phyloP scores from a whole-genome alignment of 2,113 vertebrate species.

The Gallinago undulata region DNA sequence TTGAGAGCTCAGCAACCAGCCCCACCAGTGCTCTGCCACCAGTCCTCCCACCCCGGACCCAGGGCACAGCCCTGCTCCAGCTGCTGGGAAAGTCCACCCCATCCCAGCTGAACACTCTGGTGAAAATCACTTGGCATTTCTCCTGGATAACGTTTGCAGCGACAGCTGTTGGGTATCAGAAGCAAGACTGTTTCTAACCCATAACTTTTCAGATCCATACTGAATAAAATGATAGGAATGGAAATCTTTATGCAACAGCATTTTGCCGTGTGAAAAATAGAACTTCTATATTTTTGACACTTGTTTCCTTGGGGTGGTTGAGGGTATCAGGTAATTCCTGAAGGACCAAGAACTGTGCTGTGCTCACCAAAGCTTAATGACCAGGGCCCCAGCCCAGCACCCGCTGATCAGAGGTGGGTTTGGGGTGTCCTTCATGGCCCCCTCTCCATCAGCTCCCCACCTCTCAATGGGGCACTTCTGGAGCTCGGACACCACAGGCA shows the following conservation, averaged over 20 bases:
- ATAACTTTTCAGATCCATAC: background rate
- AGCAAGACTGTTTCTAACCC: background rate
- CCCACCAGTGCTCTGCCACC: background rate
- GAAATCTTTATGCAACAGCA: background rate
- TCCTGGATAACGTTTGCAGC: background rate
- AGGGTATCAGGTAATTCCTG: too few species aligned
- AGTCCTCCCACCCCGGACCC: background rate
- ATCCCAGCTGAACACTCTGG: background rate
- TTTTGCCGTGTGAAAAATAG: background rate
- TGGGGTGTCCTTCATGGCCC: background rate
- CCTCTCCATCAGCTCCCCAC: too few species aligned
- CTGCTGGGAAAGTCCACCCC: background rate
- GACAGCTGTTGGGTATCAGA: background rate
- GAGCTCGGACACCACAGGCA: background rate
- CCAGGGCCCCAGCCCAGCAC: too few species aligned
- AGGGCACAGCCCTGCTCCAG: background rate
- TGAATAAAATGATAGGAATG: background rate
- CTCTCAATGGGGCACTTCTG: background rate
- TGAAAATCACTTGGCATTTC: background rate
- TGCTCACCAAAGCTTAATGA: too few species aligned
- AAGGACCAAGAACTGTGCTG: background rate
- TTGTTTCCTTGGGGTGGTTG: background rate
- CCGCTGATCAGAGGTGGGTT: background rate
- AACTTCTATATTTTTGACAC: background rate
- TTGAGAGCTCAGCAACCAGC: background rate